Evolutionary conservation across 2,888 invertebrate species (phyloP).

Genomic region (Drosophila kokeensis): DNA sequence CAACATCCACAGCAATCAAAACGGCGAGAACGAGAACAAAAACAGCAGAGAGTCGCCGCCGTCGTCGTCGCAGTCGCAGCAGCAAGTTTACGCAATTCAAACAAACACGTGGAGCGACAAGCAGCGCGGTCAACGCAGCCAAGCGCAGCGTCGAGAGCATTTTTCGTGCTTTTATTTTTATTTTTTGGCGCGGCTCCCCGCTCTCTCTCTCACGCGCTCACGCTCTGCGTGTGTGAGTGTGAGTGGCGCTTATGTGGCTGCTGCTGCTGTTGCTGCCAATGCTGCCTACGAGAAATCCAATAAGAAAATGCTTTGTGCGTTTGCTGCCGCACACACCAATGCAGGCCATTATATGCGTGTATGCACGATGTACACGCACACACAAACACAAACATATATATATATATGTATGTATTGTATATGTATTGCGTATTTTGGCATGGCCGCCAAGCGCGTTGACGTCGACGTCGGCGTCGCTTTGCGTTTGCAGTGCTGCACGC

Average conservation of each 20-base stretch:
- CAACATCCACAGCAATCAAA: constrained; percentile 23
- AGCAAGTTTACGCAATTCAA: constrained; percentile 76
- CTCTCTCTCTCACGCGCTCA: constrained; percentile 24
- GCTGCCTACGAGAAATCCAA: constrained; percentile 67
- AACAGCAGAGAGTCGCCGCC: constrained; percentile 5
- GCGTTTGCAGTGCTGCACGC: constrained; percentile 70
- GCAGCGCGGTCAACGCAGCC: constrained; percentile 47
- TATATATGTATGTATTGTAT: constrained; percentile 13
- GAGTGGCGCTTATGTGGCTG: constrained; percentile 52
- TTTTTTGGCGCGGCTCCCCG: constrained; percentile 48
- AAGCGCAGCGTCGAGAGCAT: constrained; percentile 50
- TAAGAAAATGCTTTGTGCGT: constrained; percentile 69
- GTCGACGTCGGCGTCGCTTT: constrained; percentile 37
- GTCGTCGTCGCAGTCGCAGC: constrained; percentile 35
- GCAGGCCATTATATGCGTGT: constrained; percentile 75
- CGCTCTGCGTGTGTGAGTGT: constrained; percentile 29
- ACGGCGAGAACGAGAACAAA: constrained; percentile 46
- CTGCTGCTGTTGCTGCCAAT: constrained; percentile 48
- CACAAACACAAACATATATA: fast-evolving
- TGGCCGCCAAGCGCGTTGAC: constrained; percentile 48
- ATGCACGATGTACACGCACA: constrained; percentile 47
- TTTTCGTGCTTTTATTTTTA: constrained; percentile 9
- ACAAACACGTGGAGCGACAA: constrained; percentile 77
- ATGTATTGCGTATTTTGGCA: constrained; percentile 64
- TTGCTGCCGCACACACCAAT: constrained; percentile 71